Base-by-base conservation (phyloP, 2,113 vertebrate species). In the Potamarius usumacintae region DNA sequence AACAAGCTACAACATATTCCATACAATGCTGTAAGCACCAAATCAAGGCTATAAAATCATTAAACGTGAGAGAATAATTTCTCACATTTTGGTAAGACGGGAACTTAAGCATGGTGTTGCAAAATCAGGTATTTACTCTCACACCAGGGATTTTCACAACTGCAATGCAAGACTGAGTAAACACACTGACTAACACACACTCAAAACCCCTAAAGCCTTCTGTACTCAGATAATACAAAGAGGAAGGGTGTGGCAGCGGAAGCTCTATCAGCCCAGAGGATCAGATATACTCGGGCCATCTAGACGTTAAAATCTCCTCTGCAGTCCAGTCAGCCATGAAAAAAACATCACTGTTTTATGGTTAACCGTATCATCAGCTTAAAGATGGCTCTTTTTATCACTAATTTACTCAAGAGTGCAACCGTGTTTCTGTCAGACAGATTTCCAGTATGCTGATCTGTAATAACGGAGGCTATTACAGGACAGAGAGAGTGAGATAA, bases 181-280 rank as follows among this genome's bases (percentile, higher is more conserved):
- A 86, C 85, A 71, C 74, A 86, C 85, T 50, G 25, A 80, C 50
- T 30, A n/a, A 67, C 22, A 53, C 50, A 69, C 52, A 71, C 52
- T 14, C 76, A 34, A 30, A 81, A 71, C 78, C 65, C 25, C 53
- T 30, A 58, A 63, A 81, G 63, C 79, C 14, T 57, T 50, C 55
- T 20, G 82, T 65, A 83, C 15, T 65, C 82, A 0, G 48, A 34
- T 78, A 27, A 65, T 48, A 77, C 86, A 87, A 72, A 65, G 57
- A 83, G 81, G 86, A 87, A 87, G 86, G 86, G 86, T 2, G 86
- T 83, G 50, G 82, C 82, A 62, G 58, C 12, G 48, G 82, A 83
- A 52, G n/a, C 71, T 30, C 81, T 55, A 65, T 74, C 81, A 42
- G 81, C 10, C 72, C 81, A 55, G n/a, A 71, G 30, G 78, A 86